Evolutionary conservation across 2,797 vertebrate genomes (phyloP), one percentile per base, ranked within the genome.

Genomic region (Remorina albescens): DNA sequence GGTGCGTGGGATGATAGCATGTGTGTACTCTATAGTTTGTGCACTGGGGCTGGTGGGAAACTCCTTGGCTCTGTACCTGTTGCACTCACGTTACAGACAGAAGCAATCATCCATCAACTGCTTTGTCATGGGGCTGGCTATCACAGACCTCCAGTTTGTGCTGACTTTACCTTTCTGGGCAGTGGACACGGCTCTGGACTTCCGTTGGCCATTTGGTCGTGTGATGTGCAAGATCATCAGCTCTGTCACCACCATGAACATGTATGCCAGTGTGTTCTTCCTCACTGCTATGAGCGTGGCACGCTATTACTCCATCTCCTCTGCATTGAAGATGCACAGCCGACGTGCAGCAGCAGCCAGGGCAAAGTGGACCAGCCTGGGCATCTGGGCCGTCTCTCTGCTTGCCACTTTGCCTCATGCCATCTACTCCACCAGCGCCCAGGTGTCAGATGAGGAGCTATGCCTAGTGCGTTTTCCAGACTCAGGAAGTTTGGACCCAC

Each of bases 211-310:
- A 0, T 95, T 94, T 23, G 92, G 94, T 15, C 87, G 86, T 0
- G 80, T 93, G 46, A 93, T 95, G 94, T 95, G 95, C 74, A 95
- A 95, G 84, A 92, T 95, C 41, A 80, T 95, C 73, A 94, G 94
- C 73, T 93, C 93, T 0, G 93, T 95, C 75, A 94, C 93, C n/a
- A 93, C 90, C 68, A 95, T 96, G 94, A 95, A 94, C 83, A 94
- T 94, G 95, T 95, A 94, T 1, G 94, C 95, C 79, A 94, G 95
- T 2, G 94, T 94, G 0, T 96, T 91, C 87, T 95, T 96, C 86
- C 92, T 95, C 60, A 92, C 94, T 0, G 92, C 93, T 1, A 94
- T 94, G 95, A 95, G 93, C 18, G 82, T 94, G 81, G 92, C 91
- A 0, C 90, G 94, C 34, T 95, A 95, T 71, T 93, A 94, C 90